Evolutionary conservation across 2,888 invertebrate species (phyloP), one percentile per base, ranked within the genome.

Genomic region (Didymodactylos carnosus): DNA sequence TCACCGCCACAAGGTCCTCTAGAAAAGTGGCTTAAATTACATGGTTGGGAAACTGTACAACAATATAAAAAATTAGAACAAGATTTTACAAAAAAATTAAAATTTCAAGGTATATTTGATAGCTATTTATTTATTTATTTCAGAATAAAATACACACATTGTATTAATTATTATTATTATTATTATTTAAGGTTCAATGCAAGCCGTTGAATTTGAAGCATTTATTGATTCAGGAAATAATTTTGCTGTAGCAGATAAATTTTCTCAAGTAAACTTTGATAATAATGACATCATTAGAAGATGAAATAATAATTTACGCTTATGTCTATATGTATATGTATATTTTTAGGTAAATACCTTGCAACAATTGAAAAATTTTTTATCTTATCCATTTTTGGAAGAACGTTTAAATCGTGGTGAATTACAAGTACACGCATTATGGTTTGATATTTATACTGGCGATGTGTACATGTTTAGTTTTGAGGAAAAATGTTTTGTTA

Each of bases 391-490:
- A 51, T 92, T 94, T 85, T 84, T 94, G 46, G 90, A 90, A 80
- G 88, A 88, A 76, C 88, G 91, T 2, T 85, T 94, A 23, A 88
- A 90, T 81, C 87, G 87, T 62, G 89, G 91, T 78, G 88, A 91
- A 81, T 86, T 93, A 53, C 91, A 91, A 79, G 89, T 94, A 77
- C 93, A 83, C 77, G 95, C 94, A 0, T 85, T 97, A 49, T 97
- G 95, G 95, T 94, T 95, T 82, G 95, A 95, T 82, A 92, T 97
- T 82, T 94, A 94, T 81, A 92, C 92, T 0, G 95, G 94, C 0
- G 92, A 94, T 82, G 91, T 95, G 79, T 92, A 91, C 82, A 92
- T 91, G 83, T 95, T 95, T 81, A 93, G 92, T 81, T 87, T 93
- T 78, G 88, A 89, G 39, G 88, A 89, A 62, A 92, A 94, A 83